These are phyloP conservation scores for Andrena marginata DNA, from an alignment of 2,888 invertebrate species.

Conservation along the genomic window DNA sequence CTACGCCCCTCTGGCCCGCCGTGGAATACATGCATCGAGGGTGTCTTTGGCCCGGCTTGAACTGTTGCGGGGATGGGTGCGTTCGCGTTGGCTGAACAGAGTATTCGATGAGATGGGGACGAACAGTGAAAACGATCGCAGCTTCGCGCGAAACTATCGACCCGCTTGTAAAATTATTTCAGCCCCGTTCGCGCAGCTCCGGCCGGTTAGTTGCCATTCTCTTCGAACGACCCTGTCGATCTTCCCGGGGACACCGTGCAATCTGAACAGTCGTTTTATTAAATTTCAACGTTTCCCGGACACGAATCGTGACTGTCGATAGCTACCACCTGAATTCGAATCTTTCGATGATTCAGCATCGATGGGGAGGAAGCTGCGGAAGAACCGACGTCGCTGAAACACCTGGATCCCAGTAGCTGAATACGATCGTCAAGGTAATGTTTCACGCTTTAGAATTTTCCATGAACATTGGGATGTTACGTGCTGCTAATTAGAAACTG, in stretches of 20 bases:
- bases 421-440: too few species aligned
- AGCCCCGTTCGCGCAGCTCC: neutral
- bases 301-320: neutral
- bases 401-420: too few species aligned
- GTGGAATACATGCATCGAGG: conserved; percentile 56
- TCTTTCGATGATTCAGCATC: too few species aligned
- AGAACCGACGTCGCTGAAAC: too few species aligned
- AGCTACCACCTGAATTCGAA: neutral
- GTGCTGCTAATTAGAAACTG: neutral
- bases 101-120: conserved; percentile 43
- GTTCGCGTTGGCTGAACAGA: conserved; percentile 42
- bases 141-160: neutral
- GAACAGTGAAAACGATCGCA: conserved; percentile 40
- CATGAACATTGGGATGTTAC: neutral
- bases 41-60: conserved; percentile 58
- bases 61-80: conserved; percentile 55
- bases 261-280: too few species aligned
- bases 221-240: too few species aligned
- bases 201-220: too few species aligned
- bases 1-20: conserved; percentile 23
- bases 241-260: too few species aligned
- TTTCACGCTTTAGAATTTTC: too few species aligned
- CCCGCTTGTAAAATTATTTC: neutral
- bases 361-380: too few species aligned
- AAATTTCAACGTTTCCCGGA: neutral